Conservation (phyloP, 2,888 invertebrate species). For the Oithona nana region DNA sequence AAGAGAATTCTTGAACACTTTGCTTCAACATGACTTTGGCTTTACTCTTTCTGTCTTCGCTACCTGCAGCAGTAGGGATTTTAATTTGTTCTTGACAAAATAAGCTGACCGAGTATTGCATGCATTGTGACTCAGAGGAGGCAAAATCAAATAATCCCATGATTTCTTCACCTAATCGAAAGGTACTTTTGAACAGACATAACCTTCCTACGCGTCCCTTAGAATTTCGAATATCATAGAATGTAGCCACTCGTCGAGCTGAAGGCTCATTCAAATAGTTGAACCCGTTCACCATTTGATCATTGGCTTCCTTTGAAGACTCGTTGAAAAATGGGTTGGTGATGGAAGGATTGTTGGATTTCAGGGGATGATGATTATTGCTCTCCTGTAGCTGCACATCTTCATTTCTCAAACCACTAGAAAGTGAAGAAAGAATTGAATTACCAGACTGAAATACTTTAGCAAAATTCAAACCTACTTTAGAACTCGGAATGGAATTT, state of each 20-base stretch:
- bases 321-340: background rate
- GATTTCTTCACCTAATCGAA: slow-evolving; percentile 10
- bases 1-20: background rate
- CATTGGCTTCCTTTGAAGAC: background rate
- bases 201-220: background rate
- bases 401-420: too few relatives aligned
- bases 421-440: too few relatives aligned
- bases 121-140: background rate
- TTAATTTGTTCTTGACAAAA: background rate
- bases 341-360: background rate
- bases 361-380: too few relatives aligned
- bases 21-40: background rate
- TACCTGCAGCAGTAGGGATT: background rate
- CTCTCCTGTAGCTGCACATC: too few relatives aligned
- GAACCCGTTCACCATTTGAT: background rate
- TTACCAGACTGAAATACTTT: too few relatives aligned
- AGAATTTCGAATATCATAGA: background rate
- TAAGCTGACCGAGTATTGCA: background rate
- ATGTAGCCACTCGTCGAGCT: background rate
- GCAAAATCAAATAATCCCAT: slow-evolving; percentile 7
- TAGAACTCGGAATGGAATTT: background rate
- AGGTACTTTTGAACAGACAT: background rate
- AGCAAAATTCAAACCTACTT: background rate
- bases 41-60: background rate
- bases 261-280: background rate